Evolutionary conservation across 2,797 vertebrate genomes (phyloP), one percentile per base, ranked within the genome.

Genomic region (Pteropus rufus): DNA sequence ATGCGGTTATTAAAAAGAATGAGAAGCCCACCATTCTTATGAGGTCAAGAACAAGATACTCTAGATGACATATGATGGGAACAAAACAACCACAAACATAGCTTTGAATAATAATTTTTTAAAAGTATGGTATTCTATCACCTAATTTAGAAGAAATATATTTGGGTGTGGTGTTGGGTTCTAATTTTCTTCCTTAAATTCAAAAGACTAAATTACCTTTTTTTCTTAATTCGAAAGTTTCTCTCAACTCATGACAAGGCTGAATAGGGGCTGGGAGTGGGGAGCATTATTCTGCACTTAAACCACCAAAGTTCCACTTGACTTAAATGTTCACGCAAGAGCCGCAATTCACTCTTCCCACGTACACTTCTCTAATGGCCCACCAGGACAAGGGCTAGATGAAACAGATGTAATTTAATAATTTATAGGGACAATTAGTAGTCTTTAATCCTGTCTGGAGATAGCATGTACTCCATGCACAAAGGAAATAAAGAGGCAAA

Each of bases 401-500:
- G 49, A 69, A 92, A 84, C 0, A 34, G 4, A 67, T 5, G 39
- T 26, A 81, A 93, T 95, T 84, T 64, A 65, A 73, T 81, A 34
- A 79, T 52, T 56, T 89, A 95, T 52, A 92, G 72, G 62, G 69
- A 44, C 60, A 92, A 87, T 24, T 23, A 93, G 29, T 49, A 82
- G 69, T 69, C 39, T 95, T 89, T 89, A 91, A 86, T 54, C 19
- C 62, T 79, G 9, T 92, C 19, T 94, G 23, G 69, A 93, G 49
- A 76, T 6, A 91, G 82, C 82, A 86, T 11, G 54, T n/a, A 73
- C 19, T 49, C 58, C 6, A 60, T 10, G 7, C 16, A 46, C 15
- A 69, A 46, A 26, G 92, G 46, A 93, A 84, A 76, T 36, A 75
- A 79, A 54, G 9, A 75, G 44, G 73, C 0, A 34, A 44, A 44